phyloP scores from a whole-genome alignment of 2,888 invertebrate genomes.

The Caenorhabditis angaria region DNA sequence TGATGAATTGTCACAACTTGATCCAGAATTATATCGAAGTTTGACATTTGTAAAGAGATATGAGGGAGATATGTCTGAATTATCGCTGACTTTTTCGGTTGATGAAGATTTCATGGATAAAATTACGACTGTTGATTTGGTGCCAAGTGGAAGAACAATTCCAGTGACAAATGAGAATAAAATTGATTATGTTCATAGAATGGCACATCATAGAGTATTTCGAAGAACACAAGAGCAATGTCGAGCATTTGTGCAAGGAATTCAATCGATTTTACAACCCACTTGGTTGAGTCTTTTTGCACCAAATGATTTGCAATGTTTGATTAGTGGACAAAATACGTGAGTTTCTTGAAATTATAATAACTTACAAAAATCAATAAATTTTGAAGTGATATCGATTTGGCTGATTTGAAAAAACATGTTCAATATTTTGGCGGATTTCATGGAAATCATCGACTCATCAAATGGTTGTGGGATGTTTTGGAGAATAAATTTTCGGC shows the following conservation, averaged over 20 bases:
- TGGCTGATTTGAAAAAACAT: conserved; percentile 86
- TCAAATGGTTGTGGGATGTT: conserved; percentile 98
- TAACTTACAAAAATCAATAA: conserved; percentile 43
- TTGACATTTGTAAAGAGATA: conserved; percentile 69
- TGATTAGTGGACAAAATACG: conserved; percentile 80
- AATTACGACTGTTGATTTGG: conserved; percentile 91
- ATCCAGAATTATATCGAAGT: conserved; percentile 92
- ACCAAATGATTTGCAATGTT: conserved; percentile 89
- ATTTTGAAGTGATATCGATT: conserved; percentile 86
- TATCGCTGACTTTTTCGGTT: conserved; percentile 84
- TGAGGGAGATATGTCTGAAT: conserved; percentile 86
- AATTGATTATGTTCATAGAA: conserved; percentile 95
- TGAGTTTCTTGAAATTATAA: conserved; percentile 9
- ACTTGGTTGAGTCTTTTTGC: conserved; percentile 95
- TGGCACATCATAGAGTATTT: conserved; percentile 98
- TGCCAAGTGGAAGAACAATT: conserved; percentile 91
- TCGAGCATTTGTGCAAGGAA: conserved; percentile 85
- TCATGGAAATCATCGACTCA: conserved; percentile 89
- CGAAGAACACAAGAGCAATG: conserved; percentile 97
- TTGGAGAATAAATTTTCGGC: conserved; percentile 91
- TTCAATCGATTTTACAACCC: conserved; percentile 78
- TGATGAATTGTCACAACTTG: conserved; percentile 95
- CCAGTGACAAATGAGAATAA: conserved; percentile 96
- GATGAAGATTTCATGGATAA: conserved; percentile 66
- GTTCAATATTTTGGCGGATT: conserved; percentile 99